Evolutionary conservation across 2,888 invertebrate genomes (phyloP).

Genomic region (Bembecia ichneumoniformis): DNA sequence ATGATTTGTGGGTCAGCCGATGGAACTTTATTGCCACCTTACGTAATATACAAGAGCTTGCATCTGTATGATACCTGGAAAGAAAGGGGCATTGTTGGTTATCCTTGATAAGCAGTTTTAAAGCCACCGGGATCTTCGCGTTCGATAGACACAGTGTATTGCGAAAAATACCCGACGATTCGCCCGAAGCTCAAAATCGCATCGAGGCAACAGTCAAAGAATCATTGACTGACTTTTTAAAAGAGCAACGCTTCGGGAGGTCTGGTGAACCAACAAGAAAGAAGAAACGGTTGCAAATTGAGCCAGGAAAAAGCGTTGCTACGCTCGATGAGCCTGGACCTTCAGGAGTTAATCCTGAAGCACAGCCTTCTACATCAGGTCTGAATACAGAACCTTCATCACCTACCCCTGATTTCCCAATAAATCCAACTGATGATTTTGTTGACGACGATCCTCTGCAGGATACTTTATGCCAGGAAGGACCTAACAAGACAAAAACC

Average conservation of each 20-base stretch:
- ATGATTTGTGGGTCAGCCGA: constrained; percentile 6
- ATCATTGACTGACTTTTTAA: constrained; percentile 6
- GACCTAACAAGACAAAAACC: too few relatives aligned
- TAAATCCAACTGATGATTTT: too few relatives aligned
- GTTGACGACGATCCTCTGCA: too few relatives aligned
- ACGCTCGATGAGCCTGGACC: constrained; percentile 6
- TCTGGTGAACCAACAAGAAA: constrained; percentile 6
- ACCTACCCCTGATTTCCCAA: too few relatives aligned
- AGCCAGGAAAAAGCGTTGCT: constrained; percentile 8
- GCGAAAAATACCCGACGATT: constrained; percentile 4
- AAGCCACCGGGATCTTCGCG: constrained; percentile 5
- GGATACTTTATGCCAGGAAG: too few relatives aligned
- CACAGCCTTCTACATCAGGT: too few relatives aligned
- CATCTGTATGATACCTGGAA: constrained; percentile 10
- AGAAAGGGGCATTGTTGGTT: constrained; percentile 5
- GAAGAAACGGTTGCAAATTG: constrained; percentile 7
- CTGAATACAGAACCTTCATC: too few relatives aligned
- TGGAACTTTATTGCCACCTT: constrained; percentile 5
- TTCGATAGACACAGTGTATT: constrained; percentile 3
- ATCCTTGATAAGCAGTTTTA: too few relatives aligned
- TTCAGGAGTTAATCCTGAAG: too few relatives aligned
- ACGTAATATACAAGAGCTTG: constrained; percentile 11
- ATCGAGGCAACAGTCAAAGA: constrained; percentile 3
- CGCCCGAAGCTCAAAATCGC: too few relatives aligned
- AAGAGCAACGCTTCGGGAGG: constrained; percentile 7